phyloP scores from a whole-genome alignment of 2,888 invertebrate species.

The Hololepta plana region DNA sequence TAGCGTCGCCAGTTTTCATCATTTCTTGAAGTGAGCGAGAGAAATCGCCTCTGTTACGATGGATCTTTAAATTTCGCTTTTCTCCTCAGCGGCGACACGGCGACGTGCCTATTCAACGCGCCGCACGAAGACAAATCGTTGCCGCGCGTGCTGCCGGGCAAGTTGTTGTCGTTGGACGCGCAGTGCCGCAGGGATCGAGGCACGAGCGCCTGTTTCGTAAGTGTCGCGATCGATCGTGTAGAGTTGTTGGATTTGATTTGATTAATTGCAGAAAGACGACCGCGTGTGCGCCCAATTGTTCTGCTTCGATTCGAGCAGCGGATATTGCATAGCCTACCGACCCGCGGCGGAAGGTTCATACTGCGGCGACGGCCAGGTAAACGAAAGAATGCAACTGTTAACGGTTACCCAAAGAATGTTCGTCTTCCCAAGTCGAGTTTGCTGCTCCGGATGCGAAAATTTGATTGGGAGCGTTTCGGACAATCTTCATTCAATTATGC shows the following conservation, averaged over 20 bases:
- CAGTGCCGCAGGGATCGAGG: slow-evolving; percentile 87
- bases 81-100: slow-evolving; percentile 71
- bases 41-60: slow-evolving; percentile 6
- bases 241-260: no score
- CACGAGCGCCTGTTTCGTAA: slow-evolving; percentile 65
- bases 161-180: slow-evolving; percentile 74
- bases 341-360: slow-evolving; percentile 89
- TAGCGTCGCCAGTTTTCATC: slow-evolving; percentile 84
- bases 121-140: slow-evolving; percentile 86
- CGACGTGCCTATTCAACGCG: slow-evolving; percentile 81
- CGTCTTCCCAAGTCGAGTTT: no score
- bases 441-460: no score
- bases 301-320: slow-evolving; percentile 87
- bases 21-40: slow-evolving; percentile 70
- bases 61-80: slow-evolving; percentile 4
- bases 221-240: slow-evolving; percentile 15
- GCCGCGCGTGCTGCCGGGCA: slow-evolving; percentile 76
- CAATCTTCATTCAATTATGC: no score
- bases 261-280: slow-evolving; percentile 66
- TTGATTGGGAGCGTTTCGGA: no score
- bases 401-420: no score
- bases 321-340: slow-evolving; percentile 88
- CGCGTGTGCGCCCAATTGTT: slow-evolving; percentile 88
- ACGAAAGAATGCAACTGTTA: no score
- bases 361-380: slow-evolving; percentile 84